These are phyloP conservation scores for Tetheella fluctuosa DNA, from an alignment of 2,888 invertebrate species.

Conservation along the genomic window DNA sequence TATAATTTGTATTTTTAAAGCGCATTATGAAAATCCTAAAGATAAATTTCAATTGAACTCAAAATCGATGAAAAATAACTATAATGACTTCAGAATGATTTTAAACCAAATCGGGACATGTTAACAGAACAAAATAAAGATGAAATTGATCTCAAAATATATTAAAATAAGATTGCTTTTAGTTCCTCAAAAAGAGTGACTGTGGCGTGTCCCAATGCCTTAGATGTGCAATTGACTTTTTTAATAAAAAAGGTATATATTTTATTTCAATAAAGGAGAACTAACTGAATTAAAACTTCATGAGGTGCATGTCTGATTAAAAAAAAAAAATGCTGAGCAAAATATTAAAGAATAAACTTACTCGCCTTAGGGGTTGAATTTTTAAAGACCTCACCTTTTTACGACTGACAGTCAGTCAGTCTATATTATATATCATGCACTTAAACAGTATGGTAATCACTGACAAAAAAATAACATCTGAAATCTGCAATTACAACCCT, in stretches of 20 bases:
- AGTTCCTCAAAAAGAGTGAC: constrained; percentile 69
- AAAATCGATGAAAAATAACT: not conserved
- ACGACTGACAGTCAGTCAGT: too few species aligned
- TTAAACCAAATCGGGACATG: constrained; percentile 18
- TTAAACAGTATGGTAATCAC: too few species aligned
- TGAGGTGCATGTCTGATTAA: not conserved
- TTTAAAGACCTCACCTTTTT: too few species aligned
- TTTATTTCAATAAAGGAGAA: constrained; percentile 4
- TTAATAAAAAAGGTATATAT: constrained; percentile 23
- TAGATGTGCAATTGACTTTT: constrained; percentile 53
- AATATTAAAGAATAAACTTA: not conserved
- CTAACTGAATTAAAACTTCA: not conserved
- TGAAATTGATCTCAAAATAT: constrained; percentile 73
- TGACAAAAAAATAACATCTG: too few species aligned
- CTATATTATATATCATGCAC: too few species aligned
- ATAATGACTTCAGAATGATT: constrained; percentile 10
- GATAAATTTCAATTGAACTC: not conserved
- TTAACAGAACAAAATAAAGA: constrained; percentile 46
- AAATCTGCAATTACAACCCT: too few species aligned
- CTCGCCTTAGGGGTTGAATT: too few species aligned
- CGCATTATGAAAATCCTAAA: not conserved
- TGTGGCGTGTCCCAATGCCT: constrained; percentile 57
- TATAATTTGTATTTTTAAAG: not conserved
- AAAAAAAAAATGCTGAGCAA: not conserved
- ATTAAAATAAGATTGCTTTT: constrained; percentile 51